phyloP scores from a whole-genome alignment of 1,140 invertebrate species.

The Pseudomyrmex pallidus region DNA sequence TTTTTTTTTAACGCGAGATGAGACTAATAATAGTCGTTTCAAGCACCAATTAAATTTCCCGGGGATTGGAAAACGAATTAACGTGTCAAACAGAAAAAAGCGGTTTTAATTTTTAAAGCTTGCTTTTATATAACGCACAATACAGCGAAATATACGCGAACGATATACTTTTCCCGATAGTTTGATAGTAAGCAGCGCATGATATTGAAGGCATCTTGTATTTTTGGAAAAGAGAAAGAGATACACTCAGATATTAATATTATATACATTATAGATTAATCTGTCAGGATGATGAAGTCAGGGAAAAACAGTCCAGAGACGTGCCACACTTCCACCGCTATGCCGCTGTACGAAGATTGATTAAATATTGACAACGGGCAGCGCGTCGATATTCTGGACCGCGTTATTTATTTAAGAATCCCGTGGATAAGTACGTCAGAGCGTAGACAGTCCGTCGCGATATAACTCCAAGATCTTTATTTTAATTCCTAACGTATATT shows the following conservation, averaged over 20 bases:
- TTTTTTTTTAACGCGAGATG: not conserved
- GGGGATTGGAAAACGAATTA: slow-evolving; percentile 36
- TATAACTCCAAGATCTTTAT: not conserved
- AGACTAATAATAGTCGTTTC: slow-evolving; percentile 30
- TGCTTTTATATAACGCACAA: not conserved
- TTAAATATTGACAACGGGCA: slow-evolving; percentile 47
- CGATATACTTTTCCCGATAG: slow-evolving; percentile 17
- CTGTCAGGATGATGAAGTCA: not conserved
- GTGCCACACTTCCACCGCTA: not conserved
- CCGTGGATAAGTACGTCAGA: not conserved
- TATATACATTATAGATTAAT: slow-evolving; percentile 1
- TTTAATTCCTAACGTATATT: too few relatives aligned
- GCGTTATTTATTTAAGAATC: slow-evolving; percentile 29
- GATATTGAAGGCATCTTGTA: slow-evolving; percentile 43
- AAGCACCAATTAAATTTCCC: slow-evolving; percentile 50
- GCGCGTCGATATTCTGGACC: slow-evolving; percentile 2
- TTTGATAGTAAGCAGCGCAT: slow-evolving; percentile 5
- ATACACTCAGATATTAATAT: too few relatives aligned
- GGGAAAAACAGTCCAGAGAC: not conserved
- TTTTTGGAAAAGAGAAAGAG: slow-evolving; percentile 13
- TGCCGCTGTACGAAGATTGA: slow-evolving; percentile 12
- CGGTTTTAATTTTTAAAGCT: slow-evolving; percentile 23
- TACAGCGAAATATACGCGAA: not conserved
- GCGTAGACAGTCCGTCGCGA: not conserved
- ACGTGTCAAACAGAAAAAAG: slow-evolving; percentile 12